phyloP scores from a whole-genome alignment of 2,888 invertebrate species.

The Ophion slaviceki region DNA sequence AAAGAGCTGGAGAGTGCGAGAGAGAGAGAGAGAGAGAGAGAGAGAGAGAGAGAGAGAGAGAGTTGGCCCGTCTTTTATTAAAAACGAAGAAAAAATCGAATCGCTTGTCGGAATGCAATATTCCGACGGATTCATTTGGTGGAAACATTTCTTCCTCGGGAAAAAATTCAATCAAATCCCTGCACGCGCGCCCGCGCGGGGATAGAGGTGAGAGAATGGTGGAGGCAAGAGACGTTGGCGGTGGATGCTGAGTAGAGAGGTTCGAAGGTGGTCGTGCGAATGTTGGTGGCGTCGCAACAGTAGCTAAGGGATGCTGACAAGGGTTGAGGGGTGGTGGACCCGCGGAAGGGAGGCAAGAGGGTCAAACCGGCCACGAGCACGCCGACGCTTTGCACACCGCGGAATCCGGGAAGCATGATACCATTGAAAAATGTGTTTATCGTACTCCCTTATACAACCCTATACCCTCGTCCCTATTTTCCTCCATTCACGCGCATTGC shows the following conservation, averaged over 20 bases:
- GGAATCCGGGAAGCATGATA: slow-evolving; percentile 15
- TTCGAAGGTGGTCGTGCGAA: slow-evolving; percentile 39
- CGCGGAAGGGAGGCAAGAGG: slow-evolving; percentile 38
- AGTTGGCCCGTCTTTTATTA: slow-evolving; percentile 80
- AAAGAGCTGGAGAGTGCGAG: not conserved
- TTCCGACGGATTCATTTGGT: slow-evolving; percentile 84
- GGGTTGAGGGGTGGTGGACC: slow-evolving; percentile 34
- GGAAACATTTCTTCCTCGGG: slow-evolving; percentile 82
- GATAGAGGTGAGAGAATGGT: slow-evolving; percentile 67
- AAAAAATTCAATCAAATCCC: slow-evolving; percentile 83
- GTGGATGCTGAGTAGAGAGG: slow-evolving; percentile 44
- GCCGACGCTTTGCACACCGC: slow-evolving; percentile 15
- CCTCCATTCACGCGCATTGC: not conserved
- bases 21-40: slow-evolving; percentile 1
- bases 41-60: slow-evolving; percentile 59
- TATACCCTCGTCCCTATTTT: not conserved
- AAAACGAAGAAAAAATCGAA: slow-evolving; percentile 82
- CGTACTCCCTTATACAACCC: not conserved
- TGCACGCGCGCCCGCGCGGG: slow-evolving; percentile 60
- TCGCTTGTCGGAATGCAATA: slow-evolving; percentile 83
- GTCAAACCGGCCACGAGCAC: slow-evolving; percentile 55
- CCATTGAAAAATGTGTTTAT: slow-evolving; percentile 9
- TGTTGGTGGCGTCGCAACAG: slow-evolving; percentile 37
- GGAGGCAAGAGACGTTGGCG: slow-evolving; percentile 44
- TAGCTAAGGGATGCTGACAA: slow-evolving; percentile 36